Evolutionary conservation across 1,140 invertebrate genomes (phyloP).

Genomic region (Trachelipus rathkii): DNA sequence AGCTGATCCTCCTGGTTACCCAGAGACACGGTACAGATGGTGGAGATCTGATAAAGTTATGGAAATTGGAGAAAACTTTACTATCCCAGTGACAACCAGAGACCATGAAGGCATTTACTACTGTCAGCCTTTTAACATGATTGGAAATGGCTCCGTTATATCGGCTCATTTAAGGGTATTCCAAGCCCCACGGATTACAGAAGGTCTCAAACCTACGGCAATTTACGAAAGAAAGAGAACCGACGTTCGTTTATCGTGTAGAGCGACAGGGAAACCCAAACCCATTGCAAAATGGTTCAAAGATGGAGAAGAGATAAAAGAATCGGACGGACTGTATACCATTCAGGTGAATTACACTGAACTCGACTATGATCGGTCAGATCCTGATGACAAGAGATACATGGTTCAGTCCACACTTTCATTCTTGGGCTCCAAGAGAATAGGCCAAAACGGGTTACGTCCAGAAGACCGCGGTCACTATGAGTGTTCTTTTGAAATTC

Average conservation of each 20-base stretch:
- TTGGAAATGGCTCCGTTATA: constrained; percentile 76
- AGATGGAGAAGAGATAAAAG: constrained; percentile 66
- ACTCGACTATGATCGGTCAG: constrained; percentile 48
- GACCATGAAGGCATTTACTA: constrained; percentile 72
- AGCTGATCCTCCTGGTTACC: constrained; percentile 81
- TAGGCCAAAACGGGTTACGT: constrained; percentile 67
- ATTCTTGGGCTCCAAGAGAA: constrained; percentile 68
- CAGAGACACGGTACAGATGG: constrained; percentile 75
- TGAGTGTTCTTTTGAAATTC: constrained; percentile 82
- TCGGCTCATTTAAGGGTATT: constrained; percentile 77
- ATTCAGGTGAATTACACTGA: constrained; percentile 71
- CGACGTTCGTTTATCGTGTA: constrained; percentile 74
- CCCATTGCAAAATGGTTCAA: constrained; percentile 81
- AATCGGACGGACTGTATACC: constrained; percentile 58
- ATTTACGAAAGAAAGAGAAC: constrained; percentile 73
- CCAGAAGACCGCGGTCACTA: constrained; percentile 80
- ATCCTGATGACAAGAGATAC: constrained; percentile 60
- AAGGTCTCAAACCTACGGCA: constrained; percentile 75
- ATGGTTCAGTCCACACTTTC: constrained; percentile 77
- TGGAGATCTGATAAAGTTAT: constrained; percentile 64
- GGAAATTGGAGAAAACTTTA: constrained; percentile 72
- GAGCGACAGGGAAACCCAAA: constrained; percentile 78
- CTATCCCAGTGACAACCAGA: constrained; percentile 67
- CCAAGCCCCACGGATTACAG: constrained; percentile 75
- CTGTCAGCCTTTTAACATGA: constrained; percentile 81